Evolutionary conservation across 2,113 vertebrate species (phyloP), one percentile per base, ranked within the genome.

Genomic region (Percina caprodes): DNA sequence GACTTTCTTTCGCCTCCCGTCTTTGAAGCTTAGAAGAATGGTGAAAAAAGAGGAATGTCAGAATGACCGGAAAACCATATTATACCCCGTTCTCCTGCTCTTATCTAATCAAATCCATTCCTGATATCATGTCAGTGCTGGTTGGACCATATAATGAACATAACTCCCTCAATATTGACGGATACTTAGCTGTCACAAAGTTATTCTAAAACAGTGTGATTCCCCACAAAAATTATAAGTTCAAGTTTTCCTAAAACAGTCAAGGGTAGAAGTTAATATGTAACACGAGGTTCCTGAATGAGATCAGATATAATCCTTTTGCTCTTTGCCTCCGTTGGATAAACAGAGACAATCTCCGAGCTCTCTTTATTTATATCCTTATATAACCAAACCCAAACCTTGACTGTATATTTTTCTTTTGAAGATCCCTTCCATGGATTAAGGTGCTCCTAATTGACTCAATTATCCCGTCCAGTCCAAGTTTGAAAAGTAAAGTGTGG

Each of bases 381-480:
- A 88, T 30, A 30, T 30, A 90, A 86, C 91, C 69, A 5, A 80
- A 83, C 78, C 88, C 86, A 89, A 93, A 92, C 90, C 84, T 88
- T 85, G 69, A 91, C 91, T 87, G 86, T 88, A 86, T 82, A 77
- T 90, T 88, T 89, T 86, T 74, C 92, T 91, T 93, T 94, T 93
- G 90, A 92, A 92, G 92, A 91, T 93, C 92, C 82, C 76, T 67
- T 74, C 81, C 56, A 18, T 1, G 86, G 92, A 92, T 92, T 91
- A 92, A 80, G 81, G 79, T 74, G 80, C 81, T 86, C 88, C 89
- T 94, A 94, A 94, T 93, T 93, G 91, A 88, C 92, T 93, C 85
- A 88, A 91, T 94, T 92, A 90, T 90, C 69, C 65, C 74, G 56
- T 89, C 90, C 86, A 87, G 85, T 65, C 80, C 75, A 90, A 92